Evolutionary conservation across 2,797 vertebrate species (phyloP).

Genomic region (Merluccius polli): DNA sequence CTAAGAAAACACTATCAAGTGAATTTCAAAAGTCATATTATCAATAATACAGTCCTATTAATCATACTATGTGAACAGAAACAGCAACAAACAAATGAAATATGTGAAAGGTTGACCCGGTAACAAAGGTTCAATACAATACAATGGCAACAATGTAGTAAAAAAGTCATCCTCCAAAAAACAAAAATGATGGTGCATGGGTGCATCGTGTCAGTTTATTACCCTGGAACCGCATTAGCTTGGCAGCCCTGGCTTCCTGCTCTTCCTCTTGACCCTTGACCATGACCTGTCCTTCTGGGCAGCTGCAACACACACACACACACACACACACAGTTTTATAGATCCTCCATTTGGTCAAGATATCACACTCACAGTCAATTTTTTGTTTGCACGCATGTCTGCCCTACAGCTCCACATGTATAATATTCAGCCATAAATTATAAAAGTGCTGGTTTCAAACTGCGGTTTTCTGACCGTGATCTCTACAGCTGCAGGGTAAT

Average conservation of each 20-base stretch:
- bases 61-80: background rate
- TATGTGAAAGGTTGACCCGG: background rate
- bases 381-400: background rate
- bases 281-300: slow-evolving; percentile 72
- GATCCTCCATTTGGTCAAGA: background rate
- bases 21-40: background rate
- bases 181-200: background rate
- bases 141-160: too few relatives aligned
- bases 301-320: slow-evolving; percentile 63
- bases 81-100: background rate
- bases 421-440: background rate
- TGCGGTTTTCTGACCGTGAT: too few relatives aligned
- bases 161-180: too few relatives aligned
- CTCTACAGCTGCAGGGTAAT: background rate
- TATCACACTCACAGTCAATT: background rate
- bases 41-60: background rate
- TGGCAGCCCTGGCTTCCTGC: slow-evolving; percentile 60
- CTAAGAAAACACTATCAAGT: background rate
- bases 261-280: slow-evolving; percentile 44
- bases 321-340: background rate
- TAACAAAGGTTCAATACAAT: background rate
- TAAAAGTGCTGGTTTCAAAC: background rate
- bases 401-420: too few relatives aligned
- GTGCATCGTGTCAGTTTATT: slow-evolving; percentile 28
- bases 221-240: slow-evolving; percentile 81